A percentile compares a stretch with the other conserved stretches of the same genome.
Conservation (phyloP, 2,797 vertebrate genomes). For the Schizothorax lantsangensis region DNA sequence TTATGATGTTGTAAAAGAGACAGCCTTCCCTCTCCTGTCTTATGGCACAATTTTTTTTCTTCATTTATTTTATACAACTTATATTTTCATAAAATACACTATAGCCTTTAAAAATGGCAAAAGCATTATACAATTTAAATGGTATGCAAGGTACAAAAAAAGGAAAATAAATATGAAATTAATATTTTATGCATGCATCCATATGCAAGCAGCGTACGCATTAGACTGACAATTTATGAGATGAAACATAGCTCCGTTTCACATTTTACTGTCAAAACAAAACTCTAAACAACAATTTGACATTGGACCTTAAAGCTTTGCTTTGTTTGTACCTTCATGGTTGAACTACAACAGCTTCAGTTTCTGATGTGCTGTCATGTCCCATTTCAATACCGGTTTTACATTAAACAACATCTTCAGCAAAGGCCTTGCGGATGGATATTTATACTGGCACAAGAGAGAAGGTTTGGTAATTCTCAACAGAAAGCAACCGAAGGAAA, state of each 20-base stretch:
- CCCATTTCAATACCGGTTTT: slow-evolving; percentile 67
- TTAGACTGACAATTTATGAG: slow-evolving; percentile 54
- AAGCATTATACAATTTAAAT: slow-evolving; percentile 62
- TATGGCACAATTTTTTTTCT: slow-evolving; percentile 29
- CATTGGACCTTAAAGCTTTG: slow-evolving; percentile 59
- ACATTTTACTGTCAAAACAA: slow-evolving; percentile 59
- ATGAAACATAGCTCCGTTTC: slow-evolving; percentile 57
- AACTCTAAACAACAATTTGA: slow-evolving; percentile 43
- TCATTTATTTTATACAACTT: slow-evolving; percentile 61
- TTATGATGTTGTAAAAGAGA: not conserved
- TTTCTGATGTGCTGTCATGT: slow-evolving; percentile 28
- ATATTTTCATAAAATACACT: slow-evolving; percentile 60
- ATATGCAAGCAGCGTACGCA: slow-evolving; percentile 60
- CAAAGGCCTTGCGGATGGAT: slow-evolving; percentile 77
- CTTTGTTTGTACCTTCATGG: slow-evolving; percentile 55
- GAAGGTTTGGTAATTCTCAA: slow-evolving; percentile 76
- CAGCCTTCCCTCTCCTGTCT: slow-evolving; percentile 27
- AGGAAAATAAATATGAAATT: slow-evolving; percentile 64
- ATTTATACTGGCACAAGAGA: slow-evolving; percentile 80
- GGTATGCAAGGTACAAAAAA: slow-evolving; percentile 50
- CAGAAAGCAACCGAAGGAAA: slow-evolving; percentile 70
- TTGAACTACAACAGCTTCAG: slow-evolving; percentile 47
- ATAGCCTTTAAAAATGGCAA: slow-evolving; percentile 54
- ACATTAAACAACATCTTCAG: slow-evolving; percentile 58
- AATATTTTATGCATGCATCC: slow-evolving; percentile 61